A percentile compares a stretch with the other conserved stretches of the same genome.
Evolutionary conservation across 2,797 vertebrate genomes (phyloP).

Genomic region (Adelosebastes latens): DNA sequence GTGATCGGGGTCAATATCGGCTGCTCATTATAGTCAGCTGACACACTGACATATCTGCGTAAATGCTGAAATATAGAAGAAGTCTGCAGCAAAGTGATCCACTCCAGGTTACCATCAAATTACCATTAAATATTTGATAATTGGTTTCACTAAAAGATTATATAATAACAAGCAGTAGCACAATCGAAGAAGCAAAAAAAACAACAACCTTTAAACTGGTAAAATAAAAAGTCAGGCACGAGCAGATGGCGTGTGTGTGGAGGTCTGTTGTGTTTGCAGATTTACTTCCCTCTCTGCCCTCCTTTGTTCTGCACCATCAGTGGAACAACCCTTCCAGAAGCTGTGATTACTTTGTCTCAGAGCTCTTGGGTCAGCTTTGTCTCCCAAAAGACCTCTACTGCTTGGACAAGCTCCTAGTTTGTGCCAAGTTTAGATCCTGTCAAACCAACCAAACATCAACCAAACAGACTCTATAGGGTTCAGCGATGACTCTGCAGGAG

Average conservation of each 20-base stretch:
- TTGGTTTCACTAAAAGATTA: not conserved
- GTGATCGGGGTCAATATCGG: not conserved
- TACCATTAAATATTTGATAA: not conserved
- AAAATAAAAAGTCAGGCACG: not conserved
- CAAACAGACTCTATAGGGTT: not conserved
- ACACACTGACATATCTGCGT: not conserved
- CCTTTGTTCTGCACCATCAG: not conserved
- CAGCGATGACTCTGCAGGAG: not conserved
- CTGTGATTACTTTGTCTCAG: not conserved
- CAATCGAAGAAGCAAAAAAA: too few species aligned
- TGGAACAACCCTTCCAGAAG: not conserved
- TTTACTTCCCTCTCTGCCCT: not conserved
- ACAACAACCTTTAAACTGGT: not conserved
- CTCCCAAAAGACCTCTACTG: not conserved
- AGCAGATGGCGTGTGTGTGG: not conserved
- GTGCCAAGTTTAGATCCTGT: not conserved
- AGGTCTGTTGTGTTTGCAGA: slow-evolving; percentile 2
- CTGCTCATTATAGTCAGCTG: not conserved
- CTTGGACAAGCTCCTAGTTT: not conserved
- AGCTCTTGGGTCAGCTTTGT: not conserved
- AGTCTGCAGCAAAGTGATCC: not conserved
- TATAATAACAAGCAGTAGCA: not conserved
- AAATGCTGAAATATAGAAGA: not conserved
- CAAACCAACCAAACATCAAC: not conserved
- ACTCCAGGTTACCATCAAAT: not conserved